phyloP scores from a whole-genome alignment of 1,140 invertebrate species.

The Lucilia cuprina region DNA sequence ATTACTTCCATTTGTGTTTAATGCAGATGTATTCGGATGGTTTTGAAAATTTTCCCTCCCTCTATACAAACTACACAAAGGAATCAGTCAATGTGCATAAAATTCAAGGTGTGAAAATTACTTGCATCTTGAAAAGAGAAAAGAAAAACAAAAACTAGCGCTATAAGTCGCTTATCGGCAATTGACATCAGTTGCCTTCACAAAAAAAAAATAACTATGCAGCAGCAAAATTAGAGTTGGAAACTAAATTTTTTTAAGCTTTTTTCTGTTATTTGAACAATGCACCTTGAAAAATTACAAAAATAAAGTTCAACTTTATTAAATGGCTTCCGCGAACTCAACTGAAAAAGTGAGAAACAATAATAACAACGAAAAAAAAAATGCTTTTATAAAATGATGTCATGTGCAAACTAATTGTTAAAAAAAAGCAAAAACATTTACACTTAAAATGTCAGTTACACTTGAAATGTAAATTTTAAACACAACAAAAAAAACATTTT shows the following conservation, averaged over 20 bases:
- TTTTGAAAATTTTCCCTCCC: neutral
- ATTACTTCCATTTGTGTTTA: neutral
- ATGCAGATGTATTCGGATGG: neutral
- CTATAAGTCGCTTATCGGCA: neutral
- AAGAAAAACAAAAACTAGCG: neutral
- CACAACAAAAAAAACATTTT: neutral
- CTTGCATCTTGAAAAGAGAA: neutral
- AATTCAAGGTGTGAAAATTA: conserved; percentile 6
- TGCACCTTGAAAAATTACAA: conserved; percentile 10
- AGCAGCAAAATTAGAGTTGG: neutral
- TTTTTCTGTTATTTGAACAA: neutral
- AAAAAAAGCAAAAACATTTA: neutral
- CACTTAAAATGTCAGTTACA: neutral
- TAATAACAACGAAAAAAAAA: neutral
- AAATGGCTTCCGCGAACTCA: neutral
- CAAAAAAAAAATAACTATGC: neutral
- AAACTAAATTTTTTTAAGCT: neutral
- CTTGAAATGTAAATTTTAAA: neutral
- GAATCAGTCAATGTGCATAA: neutral
- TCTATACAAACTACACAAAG: neutral
- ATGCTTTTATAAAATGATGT: neutral
- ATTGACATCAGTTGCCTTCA: conserved; percentile 4
- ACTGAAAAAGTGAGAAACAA: neutral
- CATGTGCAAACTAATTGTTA: neutral
- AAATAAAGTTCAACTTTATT: neutral